Percentiles rank a stretch among this genome's conserved stretches.
phyloP scores from a whole-genome alignment of 2,888 invertebrate species.

The Gari tellinella region DNA sequence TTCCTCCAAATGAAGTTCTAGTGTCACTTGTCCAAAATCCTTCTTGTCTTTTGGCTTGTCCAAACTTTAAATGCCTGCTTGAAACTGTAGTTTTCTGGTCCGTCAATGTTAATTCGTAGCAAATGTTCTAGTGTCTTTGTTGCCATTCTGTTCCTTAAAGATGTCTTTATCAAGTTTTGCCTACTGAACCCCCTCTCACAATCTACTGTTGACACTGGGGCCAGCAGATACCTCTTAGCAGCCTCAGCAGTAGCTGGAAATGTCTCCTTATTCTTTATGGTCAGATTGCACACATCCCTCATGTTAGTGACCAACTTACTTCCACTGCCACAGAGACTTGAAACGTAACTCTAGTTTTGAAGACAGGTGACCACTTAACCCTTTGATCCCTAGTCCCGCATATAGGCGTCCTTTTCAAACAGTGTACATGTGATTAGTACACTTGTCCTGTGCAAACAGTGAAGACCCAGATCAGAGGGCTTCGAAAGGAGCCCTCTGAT shows the following conservation, averaged over 20 bases:
- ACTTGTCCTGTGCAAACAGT: too few relatives aligned
- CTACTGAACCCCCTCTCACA: slow-evolving; percentile 13
- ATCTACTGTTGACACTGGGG: slow-evolving; percentile 9
- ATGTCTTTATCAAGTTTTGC: slow-evolving; percentile 9
- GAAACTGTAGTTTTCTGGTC: slow-evolving; percentile 2
- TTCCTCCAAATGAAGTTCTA: too few relatives aligned
- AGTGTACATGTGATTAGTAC: too few relatives aligned
- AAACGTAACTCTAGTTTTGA: neutral
- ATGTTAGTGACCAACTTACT: too few relatives aligned
- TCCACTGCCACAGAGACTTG: neutral
- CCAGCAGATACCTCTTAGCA: neutral
- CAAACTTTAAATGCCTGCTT: slow-evolving; percentile 2
- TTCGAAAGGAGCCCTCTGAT: too few relatives aligned
- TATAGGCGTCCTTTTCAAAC: too few relatives aligned
- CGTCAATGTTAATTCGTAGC: neutral
- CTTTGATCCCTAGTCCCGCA: too few relatives aligned
- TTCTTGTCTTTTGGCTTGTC: slow-evolving; percentile 3
- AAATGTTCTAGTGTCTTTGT: neutral
- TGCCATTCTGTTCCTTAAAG: neutral
- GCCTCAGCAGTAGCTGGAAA: slow-evolving; percentile 4
- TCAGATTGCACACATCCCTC: neutral
- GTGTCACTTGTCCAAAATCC: slow-evolving; percentile 1
- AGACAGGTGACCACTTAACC: too few relatives aligned
- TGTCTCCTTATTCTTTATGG: slow-evolving; percentile 1
- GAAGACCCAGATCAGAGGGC: too few relatives aligned